Evolutionary conservation across 1,140 invertebrate species (phyloP).

Genomic region (Tetraneura akinire): DNA sequence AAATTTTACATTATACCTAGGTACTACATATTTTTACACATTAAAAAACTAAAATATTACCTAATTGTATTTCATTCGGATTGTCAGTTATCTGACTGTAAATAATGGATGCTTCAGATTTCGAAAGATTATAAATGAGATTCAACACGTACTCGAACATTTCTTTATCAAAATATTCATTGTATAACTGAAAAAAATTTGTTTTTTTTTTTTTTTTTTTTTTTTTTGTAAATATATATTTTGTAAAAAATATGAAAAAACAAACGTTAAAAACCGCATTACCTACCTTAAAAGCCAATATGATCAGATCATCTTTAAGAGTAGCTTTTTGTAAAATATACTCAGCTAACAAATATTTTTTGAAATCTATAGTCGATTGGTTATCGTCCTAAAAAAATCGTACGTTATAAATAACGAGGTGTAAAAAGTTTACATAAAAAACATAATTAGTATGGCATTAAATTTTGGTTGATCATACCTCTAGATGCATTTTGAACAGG

Average conservation of each 20-base stretch:
- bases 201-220: too few relatives aligned
- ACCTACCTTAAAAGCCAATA: constrained; percentile 38
- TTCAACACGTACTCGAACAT: constrained; percentile 41
- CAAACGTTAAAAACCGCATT: too few relatives aligned
- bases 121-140: constrained; percentile 10
- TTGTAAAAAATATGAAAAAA: too few relatives aligned
- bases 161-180: constrained; percentile 8
- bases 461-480: not conserved
- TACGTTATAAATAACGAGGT: not conserved
- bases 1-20: not conserved
- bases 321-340: constrained; percentile 36
- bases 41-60: constrained; percentile 9
- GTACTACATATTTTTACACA: not conserved
- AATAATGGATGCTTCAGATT: constrained; percentile 20
- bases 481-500: constrained; percentile 36
- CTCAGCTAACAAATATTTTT: constrained; percentile 39
- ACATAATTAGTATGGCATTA: too few relatives aligned
- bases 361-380: constrained; percentile 19
- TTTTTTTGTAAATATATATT: too few relatives aligned
- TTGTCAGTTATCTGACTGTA: not conserved
- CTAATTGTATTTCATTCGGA: constrained; percentile 30
- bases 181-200: constrained; percentile 34
- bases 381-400: constrained; percentile 10
- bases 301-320: constrained; percentile 13
- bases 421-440: too few relatives aligned